These are phyloP conservation scores for Brachionus koreanus DNA, from an alignment of 1,140 invertebrate species.

Conservation along the genomic window DNA sequence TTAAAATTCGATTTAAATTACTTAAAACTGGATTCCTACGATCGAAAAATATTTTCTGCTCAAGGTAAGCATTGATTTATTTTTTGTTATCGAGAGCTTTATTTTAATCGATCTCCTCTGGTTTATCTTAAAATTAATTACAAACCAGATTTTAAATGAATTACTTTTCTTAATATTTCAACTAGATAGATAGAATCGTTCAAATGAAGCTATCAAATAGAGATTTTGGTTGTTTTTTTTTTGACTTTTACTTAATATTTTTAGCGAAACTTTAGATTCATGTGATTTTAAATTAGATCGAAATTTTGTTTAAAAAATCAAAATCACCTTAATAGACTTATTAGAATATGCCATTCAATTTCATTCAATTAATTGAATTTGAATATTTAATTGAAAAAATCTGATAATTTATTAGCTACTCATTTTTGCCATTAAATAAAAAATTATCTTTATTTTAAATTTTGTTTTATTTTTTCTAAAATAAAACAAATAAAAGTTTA, in stretches of 20 bases:
- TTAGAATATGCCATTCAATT: no score
- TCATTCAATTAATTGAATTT: not conserved
- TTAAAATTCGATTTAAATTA: constrained; percentile 32
- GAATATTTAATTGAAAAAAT: not conserved
- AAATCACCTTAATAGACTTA: not conserved
- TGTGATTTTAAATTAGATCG: not conserved
- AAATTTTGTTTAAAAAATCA: not conserved
- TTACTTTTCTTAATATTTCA: not conserved
- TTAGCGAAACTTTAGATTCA: not conserved
- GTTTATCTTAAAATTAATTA: not conserved
- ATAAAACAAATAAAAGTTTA: not conserved
- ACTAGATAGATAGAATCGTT: not conserved
- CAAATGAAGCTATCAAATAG: not conserved
- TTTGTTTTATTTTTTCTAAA: not conserved
- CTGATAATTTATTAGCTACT: not conserved
- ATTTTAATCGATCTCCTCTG: not conserved
- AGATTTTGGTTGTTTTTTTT: no score
- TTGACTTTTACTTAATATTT: no score
- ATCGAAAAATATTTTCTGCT: constrained; percentile 10
- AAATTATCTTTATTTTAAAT: not conserved
- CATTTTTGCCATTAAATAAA: not conserved
- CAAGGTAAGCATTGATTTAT: constrained; percentile 27
- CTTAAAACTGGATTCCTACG: constrained; percentile 40
- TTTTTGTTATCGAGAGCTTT: not conserved
- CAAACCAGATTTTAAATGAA: not conserved